Conservation (phyloP, 1,140 invertebrate genomes). For the Drosophila tropicalis region DNA sequence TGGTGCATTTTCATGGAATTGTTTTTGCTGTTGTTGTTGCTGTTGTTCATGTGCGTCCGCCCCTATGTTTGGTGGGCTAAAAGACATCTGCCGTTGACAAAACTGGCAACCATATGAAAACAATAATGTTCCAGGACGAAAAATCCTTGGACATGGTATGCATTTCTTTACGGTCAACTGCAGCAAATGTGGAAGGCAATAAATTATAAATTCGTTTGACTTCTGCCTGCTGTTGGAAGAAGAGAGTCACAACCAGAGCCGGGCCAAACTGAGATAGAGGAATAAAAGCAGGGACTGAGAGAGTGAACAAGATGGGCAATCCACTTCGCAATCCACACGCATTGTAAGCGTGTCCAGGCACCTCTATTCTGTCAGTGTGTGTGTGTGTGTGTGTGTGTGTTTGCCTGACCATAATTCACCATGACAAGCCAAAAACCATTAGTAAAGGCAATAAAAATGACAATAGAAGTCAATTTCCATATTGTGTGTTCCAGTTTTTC, state of each 20-base stretch:
- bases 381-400: conserved; percentile 40
- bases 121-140: conserved; percentile 64
- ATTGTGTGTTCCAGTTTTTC: conserved; percentile 64
- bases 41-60: conserved; percentile 31
- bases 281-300: neutral
- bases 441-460: conserved; percentile 80
- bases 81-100: conserved; percentile 67
- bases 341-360: conserved; percentile 64
- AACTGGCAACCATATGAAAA: conserved; percentile 76
- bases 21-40: conserved; percentile 6
- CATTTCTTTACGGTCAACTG: conserved; percentile 71
- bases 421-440: conserved; percentile 78
- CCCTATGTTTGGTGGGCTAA: conserved; percentile 38
- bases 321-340: conserved; percentile 37
- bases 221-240: conserved; percentile 56
- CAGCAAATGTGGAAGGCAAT: conserved; percentile 68
- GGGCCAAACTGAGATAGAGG: neutral
- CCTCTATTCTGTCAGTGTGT: conserved; percentile 34
- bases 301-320: neutral
- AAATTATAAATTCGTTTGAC: conserved; percentile 81
- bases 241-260: conserved; percentile 22
- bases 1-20: conserved; percentile 32
- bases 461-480: conserved; percentile 81
- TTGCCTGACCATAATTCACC: conserved; percentile 71
- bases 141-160: conserved; percentile 53